Base-by-base conservation (phyloP, 2,113 vertebrate species). In the Nicator chloris region DNA sequence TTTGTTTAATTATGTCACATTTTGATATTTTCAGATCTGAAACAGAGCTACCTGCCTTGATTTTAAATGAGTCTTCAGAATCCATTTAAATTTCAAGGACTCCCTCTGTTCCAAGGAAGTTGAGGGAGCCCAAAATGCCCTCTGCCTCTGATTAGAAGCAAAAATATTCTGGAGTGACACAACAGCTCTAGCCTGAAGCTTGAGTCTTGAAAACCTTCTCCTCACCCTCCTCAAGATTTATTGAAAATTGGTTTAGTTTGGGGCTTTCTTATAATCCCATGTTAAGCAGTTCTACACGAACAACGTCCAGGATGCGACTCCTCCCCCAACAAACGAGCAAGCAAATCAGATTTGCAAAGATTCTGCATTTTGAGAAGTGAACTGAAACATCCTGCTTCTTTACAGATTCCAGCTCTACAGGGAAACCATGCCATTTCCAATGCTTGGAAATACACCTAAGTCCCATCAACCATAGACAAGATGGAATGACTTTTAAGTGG, bases 1-100 rank as follows among this genome's bases (percentile, higher is more conserved):
- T 83, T 94, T 87, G 44, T n/a, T 80, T 27, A 71, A 82, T 91
- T 84, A 84, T 64, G 81, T 89, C n/a, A 71, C 26, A 82, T 54
- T 92, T 66, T 64, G 33, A 12, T 86, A 78, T 75, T 71, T 91
- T 75, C 57, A 90, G 35, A 81, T 60, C 30, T 75, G 53, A 88
- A 91, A 78, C 7, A 47, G 30, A 88, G 69, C 44, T 64, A 77
- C 61, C 14, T 71, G 61, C 19, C 33, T 49, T 83, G 60, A 86
- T 30, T 86, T 33, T 81, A n/a, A 77, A 8, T 7, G 30, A 73
- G 42, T 13, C 27, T 9, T 51, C 33, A 54, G 39, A 80, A 39
- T 26, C 6, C 19, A 47, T 57, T 47, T 50, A 82, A 72, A 42
- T 61, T 82, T 86, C 57, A 82, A 86, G 31, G 59, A 44, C 24